Evolutionary conservation across 2,888 invertebrate genomes (phyloP).

Genomic region (Dioctria rufipes): DNA sequence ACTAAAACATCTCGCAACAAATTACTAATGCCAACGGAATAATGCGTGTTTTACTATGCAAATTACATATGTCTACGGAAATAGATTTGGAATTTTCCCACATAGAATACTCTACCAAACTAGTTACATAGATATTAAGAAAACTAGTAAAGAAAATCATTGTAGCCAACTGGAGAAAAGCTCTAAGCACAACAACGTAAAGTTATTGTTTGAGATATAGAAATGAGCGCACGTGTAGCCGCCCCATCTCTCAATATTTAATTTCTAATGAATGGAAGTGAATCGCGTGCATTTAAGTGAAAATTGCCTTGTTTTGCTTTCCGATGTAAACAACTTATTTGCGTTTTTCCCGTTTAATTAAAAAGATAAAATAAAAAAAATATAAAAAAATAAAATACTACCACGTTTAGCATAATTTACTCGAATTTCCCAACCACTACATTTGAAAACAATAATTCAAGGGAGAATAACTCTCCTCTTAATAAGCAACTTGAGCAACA

Average conservation of each 20-base stretch:
- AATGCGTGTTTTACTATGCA: background rate
- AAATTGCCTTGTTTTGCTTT: constrained; percentile 30
- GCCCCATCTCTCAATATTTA: background rate
- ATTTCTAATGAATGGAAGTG: constrained; percentile 8
- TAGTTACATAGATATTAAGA: no score
- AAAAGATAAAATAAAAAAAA: background rate
- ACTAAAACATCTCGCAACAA: no score
- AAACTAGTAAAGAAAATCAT: no score
- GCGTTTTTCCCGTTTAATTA: constrained; percentile 25
- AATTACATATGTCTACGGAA: background rate
- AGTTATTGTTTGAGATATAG: background rate
- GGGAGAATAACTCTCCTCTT: background rate
- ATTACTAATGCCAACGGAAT: background rate
- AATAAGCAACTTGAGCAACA: background rate
- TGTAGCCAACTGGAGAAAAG: background rate
- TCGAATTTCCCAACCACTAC: background rate
- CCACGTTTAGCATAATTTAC: background rate
- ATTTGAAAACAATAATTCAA: constrained; percentile 26
- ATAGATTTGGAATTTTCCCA: no score
- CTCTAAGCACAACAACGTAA: background rate
- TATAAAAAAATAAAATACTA: background rate
- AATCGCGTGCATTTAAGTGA: constrained; percentile 41
- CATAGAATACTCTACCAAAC: no score
- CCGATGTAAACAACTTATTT: constrained; percentile 27
- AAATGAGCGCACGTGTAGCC: background rate